Base-by-base conservation (phyloP, 1,140 invertebrate species). In the Hesperophylax magnus region DNA sequence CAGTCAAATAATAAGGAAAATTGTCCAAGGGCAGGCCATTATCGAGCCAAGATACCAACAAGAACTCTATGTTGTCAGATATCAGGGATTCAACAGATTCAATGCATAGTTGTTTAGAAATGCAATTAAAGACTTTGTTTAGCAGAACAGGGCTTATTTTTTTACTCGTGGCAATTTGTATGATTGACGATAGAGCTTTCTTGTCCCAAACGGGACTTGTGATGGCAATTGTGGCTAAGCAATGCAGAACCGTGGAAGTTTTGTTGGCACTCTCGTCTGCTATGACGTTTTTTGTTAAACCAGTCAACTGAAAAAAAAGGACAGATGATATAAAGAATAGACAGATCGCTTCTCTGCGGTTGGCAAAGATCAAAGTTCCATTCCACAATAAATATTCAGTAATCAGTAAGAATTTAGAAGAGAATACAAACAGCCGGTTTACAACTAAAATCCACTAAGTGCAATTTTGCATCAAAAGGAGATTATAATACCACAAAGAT, bases 181-280 rank as follows among this genome's bases (percentile, higher is more conserved):
- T 39, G 4, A 84, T 76, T 15, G 77, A 47, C 14, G 72, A 52
- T 9, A 84, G 27, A 22, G 77, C 31, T 53, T 61, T 79, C 58
- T 81, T 79, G 76, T 84, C 80, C 79, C 82, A 84, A 8, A 81
- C 56, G 7, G 82, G 75, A 79, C 77, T 84, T 22, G 77, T 58
- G 17, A 81, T 31, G 2, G 86, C 86, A 17, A 89, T 76, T 6
- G 85, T 82, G 17, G 85, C 83, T 39, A 86, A 87, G 39, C 85
- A 85, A 54, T 89, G 88, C 14, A 89, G 82, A 24, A 89, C 82
- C 2, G 88, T 87, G 0, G 84, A 83, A 22, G 88, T 88, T 82
- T 88, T 85, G 81, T 90, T 89, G 2, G 84, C 81, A 52, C 85
- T 85, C 85, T 90, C 89, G 72, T 90, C 88, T 84, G 86, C 87